Conservation (phyloP, 2,797 vertebrate species). For the Borostomias antarcticus region DNA sequence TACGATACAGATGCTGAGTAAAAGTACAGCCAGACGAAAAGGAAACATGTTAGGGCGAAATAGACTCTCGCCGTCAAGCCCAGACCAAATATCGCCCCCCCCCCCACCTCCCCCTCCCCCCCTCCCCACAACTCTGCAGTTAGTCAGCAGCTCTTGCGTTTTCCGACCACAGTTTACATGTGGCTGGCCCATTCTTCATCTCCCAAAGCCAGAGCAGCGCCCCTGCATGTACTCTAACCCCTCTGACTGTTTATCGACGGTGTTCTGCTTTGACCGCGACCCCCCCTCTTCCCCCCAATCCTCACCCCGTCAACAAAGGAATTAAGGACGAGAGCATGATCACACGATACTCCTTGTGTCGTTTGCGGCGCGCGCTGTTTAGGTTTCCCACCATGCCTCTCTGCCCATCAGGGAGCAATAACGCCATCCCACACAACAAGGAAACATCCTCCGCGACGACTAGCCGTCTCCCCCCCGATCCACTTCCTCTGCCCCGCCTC, state of each 20-base stretch:
- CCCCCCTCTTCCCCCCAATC: constrained; percentile 29
- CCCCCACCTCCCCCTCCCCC: constrained; percentile 58
- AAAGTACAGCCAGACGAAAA: constrained; percentile 47
- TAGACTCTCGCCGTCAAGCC: constrained; percentile 50
- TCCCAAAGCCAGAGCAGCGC: constrained; percentile 51
- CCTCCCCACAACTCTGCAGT: no score
- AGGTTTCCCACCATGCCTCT: constrained; percentile 61
- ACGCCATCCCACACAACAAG: constrained; percentile 45
- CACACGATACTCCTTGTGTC: constrained; percentile 61
- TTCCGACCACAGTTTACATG: constrained; percentile 75
- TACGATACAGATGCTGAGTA: constrained; percentile 39
- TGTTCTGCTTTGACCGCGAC: constrained; percentile 47
- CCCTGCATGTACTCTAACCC: constrained; percentile 58
- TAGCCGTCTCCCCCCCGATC: no score
- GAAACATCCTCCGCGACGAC: no score
- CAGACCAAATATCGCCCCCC: constrained; percentile 56
- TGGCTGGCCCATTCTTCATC: constrained; percentile 69
- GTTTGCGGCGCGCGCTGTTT: constrained; percentile 61
- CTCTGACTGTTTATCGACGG: constrained; percentile 45
- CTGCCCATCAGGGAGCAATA: constrained; percentile 55
- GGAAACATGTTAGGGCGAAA: constrained; percentile 54
- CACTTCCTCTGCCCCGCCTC: no score
- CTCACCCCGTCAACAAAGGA: constrained; percentile 47
- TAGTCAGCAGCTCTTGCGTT: constrained; percentile 78
- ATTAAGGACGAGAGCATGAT: constrained; percentile 55